phyloP scores from a whole-genome alignment of 2,888 invertebrate species.

The Drosophila niveifrons region DNA sequence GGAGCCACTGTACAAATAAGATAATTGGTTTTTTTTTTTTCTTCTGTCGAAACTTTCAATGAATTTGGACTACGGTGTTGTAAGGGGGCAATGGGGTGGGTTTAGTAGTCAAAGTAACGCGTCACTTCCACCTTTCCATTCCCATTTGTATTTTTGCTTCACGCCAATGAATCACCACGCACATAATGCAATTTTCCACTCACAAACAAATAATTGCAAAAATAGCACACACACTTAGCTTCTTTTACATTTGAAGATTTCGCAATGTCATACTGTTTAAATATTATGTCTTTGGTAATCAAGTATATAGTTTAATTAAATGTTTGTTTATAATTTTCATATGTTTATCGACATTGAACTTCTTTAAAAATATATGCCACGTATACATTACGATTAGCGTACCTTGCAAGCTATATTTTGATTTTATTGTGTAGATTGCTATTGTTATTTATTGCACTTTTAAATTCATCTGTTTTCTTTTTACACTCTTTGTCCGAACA shows the following conservation, averaged over 20 bases:
- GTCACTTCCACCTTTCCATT: conserved; percentile 57
- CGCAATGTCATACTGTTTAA: conserved; percentile 16
- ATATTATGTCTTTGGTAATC: conserved; percentile 5
- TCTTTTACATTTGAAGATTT: background rate
- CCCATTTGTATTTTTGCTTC: conserved; percentile 21
- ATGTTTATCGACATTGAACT: background rate
- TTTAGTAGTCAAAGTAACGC: conserved; percentile 34
- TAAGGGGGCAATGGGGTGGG: conserved; percentile 16
- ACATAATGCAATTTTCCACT: conserved; percentile 15
- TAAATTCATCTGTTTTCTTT: conserved; percentile 28
- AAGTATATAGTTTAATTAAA: conserved; percentile 4
- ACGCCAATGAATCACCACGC: conserved; percentile 43
- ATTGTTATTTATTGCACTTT: conserved; percentile 46
- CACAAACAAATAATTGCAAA: conserved; percentile 2
- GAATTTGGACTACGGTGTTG: background rate
- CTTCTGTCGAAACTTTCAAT: conserved; percentile 20
- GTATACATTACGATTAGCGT: conserved; percentile 29
- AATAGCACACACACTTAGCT: background rate
- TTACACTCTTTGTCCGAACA: conserved; percentile 22
- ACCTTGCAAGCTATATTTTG: conserved; percentile 39
- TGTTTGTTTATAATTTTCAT: conserved; percentile 4
- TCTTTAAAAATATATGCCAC: conserved; percentile 33
- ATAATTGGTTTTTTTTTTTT: conserved; percentile 23
- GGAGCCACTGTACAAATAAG: conserved; percentile 24
- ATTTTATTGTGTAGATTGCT: conserved; percentile 25